phyloP scores from a whole-genome alignment of 2,888 invertebrate species.

The Antheraea assamensis region DNA sequence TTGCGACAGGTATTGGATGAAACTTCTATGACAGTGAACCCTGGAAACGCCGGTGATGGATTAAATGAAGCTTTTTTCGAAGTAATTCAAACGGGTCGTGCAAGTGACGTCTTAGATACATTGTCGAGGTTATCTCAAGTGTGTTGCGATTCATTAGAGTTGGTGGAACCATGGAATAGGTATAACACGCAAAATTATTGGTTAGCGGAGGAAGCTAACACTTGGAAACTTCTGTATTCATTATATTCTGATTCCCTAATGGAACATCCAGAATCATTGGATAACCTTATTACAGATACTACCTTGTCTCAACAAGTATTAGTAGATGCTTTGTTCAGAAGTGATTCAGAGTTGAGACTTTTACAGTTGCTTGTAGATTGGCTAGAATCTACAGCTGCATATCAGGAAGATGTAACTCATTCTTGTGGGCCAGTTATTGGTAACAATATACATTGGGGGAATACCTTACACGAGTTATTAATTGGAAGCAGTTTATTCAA shows the following conservation, averaged over 20 bases:
- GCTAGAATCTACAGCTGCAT: slow-evolving; percentile 93
- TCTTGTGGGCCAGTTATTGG: slow-evolving; percentile 69
- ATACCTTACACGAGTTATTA: slow-evolving; percentile 91
- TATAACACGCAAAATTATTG: slow-evolving; percentile 78
- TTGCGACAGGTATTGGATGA: slow-evolving; percentile 72
- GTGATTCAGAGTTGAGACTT: slow-evolving; percentile 83
- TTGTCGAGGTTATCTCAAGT: slow-evolving; percentile 84
- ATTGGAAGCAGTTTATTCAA: slow-evolving; percentile 74
- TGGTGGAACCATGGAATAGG: slow-evolving; percentile 75
- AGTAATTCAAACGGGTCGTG: slow-evolving; percentile 69
- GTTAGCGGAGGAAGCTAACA: slow-evolving; percentile 92
- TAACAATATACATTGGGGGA: slow-evolving; percentile 94
- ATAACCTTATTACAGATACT: slow-evolving; percentile 65
- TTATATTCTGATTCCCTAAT: slow-evolving; percentile 90
- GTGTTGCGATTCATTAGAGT: slow-evolving; percentile 83
- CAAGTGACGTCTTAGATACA: slow-evolving; percentile 82
- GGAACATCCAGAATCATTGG: slow-evolving; percentile 80
- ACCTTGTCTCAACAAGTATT: slow-evolving; percentile 69
- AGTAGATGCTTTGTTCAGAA: slow-evolving; percentile 67
- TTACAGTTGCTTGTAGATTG: slow-evolving; percentile 95
- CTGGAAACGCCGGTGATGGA: slow-evolving; percentile 60
- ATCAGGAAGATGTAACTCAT: slow-evolving; percentile 85
- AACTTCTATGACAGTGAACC: slow-evolving; percentile 59
- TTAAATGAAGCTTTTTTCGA: slow-evolving; percentile 75
- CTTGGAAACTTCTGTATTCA: slow-evolving; percentile 92